Base-by-base conservation (phyloP, 2,113 vertebrate genomes). In the Cettia cetti region DNA sequence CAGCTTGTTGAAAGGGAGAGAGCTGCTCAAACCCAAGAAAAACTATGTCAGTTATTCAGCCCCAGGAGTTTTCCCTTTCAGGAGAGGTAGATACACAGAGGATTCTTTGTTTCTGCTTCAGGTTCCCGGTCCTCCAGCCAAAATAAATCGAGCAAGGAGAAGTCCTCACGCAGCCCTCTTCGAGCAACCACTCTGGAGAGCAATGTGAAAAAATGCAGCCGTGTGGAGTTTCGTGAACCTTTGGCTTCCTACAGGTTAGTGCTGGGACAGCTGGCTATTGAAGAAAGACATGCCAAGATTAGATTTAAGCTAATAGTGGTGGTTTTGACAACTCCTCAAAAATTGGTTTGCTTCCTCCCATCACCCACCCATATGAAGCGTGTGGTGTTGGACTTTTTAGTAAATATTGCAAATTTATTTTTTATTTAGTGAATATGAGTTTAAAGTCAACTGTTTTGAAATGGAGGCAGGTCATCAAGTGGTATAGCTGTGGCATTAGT, bases 131-230 rank as follows among this genome's bases (percentile, higher is more conserved):
- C 97, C 50, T 97, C 92, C 70, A 97, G 96, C 90, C 98, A 97
- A 40, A 97, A 78, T 31, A 98, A 97, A 84, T 93, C 97, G 10
- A 89, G 97, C 56, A 99, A 98, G 95, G 99, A 99, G 84, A 99
- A 99, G 94, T 98, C 96, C 82, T 99, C 98, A 44, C 99, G 99
- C 61, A 99, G 99, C 94, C 99, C 99, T 33, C 98, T 99, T 66
- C 98, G 98, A 96, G 98, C 95, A 20, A 98, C 99, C 86, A 99
- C 99, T 31, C 98, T 99, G 94, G 99, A 99, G 92, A 99, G 98
- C 97, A 99, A 99, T 33, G 98, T 99, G 80, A 98, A 98, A 70
- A 98, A 98, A 89, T 98, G 89, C 92, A 98, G 65, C 81, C 98
- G 53, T 19, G 99, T 99, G 91, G 99, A 98, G 80, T 99, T 99